Base-by-base conservation (phyloP, 2,888 invertebrate genomes). In the Ectropis crepuscularia region DNA sequence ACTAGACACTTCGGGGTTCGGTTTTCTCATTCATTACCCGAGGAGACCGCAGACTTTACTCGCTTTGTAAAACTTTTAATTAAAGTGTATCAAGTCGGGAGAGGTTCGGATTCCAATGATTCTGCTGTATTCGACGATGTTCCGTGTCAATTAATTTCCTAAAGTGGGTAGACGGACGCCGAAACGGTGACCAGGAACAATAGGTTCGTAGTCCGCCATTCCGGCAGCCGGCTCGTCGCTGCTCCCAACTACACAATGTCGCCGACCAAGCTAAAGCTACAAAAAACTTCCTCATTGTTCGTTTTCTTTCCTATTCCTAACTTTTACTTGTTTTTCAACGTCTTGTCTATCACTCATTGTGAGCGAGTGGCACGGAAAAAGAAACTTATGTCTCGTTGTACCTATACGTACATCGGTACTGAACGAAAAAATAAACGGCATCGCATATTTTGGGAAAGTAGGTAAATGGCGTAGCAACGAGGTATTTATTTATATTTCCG, bases 131-230 rank as follows among this genome's bases (percentile, higher is more conserved):
- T 77, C 78, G 83, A 80, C 80, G 78, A 79, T 79, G 81, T 86
- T 87, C 79, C 79, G 80, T 85, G 85, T 87, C 88, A 89, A 87
- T 89, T 91, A 88, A 89, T 90, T 90, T 87, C 78, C 80, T 85
- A 86, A 87, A 89, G 88, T 88, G 85, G 84, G 80, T 78, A 86
- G 83, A 85, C 83, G 80, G 77, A 80, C 79, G 79, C 74, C 71
- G 81, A 80, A 81, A 79, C 77, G 79, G 79, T 81, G 79, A 83
- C 82, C 78, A 82, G 82, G 84, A 86, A 88, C 88, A 88, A 90
- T 80, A 84, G 77, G 72, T 73, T 73, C 77, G 81, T 77, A 80
- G 84, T 75, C 79, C 75, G 69, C 74, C 66, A 71, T 28, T 28
- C 66, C 76, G 73, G 75, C 78, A 80, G 83, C 86, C 87, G 84